Conservation (phyloP, 2,888 invertebrate genomes). For the Oeneis ivallda region DNA sequence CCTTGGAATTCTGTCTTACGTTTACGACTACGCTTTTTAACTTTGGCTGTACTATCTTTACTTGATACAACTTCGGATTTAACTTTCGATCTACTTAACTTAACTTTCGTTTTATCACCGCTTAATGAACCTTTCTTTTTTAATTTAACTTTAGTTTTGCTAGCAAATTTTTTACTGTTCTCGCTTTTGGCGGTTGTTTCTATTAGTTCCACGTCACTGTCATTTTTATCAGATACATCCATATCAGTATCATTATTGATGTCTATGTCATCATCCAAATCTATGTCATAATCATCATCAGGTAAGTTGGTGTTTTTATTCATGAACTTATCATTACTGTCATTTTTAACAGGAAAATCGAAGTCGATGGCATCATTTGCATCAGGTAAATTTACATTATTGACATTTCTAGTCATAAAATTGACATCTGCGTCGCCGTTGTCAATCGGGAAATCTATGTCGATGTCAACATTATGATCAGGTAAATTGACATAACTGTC, state of each 20-base stretch:
- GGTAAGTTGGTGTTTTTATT: background rate
- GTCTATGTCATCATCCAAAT: background rate
- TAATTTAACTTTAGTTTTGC: background rate
- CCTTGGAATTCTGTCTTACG: background rate
- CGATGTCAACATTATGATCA: background rate
- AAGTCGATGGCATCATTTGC: background rate
- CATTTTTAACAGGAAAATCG: background rate
- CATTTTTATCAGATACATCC: no score
- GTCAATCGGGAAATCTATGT: background rate
- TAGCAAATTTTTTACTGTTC: background rate
- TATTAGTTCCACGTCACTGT: background rate
- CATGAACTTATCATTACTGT: background rate
- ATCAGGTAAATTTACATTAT: background rate
- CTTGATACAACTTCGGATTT: background rate
- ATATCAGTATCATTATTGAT: background rate
- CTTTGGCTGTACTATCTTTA: background rate
- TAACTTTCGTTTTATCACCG: background rate
- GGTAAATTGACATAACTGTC: background rate
- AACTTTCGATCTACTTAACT: background rate
- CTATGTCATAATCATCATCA: background rate
- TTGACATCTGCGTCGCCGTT: background rate
- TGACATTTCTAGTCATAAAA: background rate
- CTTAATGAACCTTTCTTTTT: background rate
- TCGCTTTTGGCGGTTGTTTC: background rate
- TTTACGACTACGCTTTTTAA: background rate